A percentile compares a stretch with the other conserved stretches of the same genome.
Evolutionary conservation across 2,113 vertebrate genomes (phyloP).

Genomic region (Chrysemys picta): DNA sequence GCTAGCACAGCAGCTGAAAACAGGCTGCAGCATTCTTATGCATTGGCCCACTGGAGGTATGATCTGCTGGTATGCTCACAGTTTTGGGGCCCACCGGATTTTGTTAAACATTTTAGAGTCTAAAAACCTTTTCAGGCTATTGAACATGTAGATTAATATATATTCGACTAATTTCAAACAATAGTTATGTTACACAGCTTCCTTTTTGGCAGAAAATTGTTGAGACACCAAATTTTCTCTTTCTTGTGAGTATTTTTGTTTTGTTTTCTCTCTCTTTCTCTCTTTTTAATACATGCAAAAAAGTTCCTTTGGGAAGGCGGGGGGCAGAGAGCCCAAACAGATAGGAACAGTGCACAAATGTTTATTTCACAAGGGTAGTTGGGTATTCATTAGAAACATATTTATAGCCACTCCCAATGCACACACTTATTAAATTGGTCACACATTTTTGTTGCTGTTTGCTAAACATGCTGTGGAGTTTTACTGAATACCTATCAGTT

Average conservation of each 20-base stretch:
- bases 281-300: background rate
- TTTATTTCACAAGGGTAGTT: conserved; percentile 70
- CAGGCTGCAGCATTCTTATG: background rate
- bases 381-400: conserved; percentile 73
- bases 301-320: conserved; percentile 1
- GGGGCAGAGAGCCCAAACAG: background rate
- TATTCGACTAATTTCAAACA: background rate
- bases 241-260: background rate
- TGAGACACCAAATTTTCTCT: conserved; percentile 4
- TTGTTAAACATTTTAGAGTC: background rate
- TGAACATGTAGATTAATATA: background rate
- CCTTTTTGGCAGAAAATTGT: background rate
- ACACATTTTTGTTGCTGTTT: conserved; percentile 73
- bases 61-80: accelerated
- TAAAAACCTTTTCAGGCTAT: background rate
- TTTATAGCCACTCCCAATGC: conserved; percentile 70
- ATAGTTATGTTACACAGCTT: background rate
- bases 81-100: background rate
- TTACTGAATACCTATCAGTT: conserved; percentile 65
- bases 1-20: background rate
- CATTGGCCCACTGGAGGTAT: background rate
- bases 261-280: background rate
- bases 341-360: conserved; percentile 35
- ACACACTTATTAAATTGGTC: conserved; percentile 68
- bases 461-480: conserved; percentile 64